Percentiles rank a stretch among this genome's conserved stretches.
Conservation (phyloP, 2,888 invertebrate species). For the Tricholauxania praeusta region DNA sequence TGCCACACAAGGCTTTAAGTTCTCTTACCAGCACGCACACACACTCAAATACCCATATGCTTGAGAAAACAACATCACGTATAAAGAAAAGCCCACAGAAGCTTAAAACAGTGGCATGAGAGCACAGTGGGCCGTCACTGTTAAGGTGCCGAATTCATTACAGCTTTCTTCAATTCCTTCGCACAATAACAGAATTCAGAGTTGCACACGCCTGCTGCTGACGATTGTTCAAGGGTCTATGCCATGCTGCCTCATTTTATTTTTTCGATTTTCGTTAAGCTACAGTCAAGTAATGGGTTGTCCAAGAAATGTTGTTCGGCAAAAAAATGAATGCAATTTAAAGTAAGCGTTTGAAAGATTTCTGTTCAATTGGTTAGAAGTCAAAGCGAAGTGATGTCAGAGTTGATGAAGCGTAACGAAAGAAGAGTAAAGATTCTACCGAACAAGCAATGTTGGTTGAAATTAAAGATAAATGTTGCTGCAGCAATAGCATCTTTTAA, state of each 20-base stretch:
- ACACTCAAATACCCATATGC: slow-evolving; percentile 5
- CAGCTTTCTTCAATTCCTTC: not conserved
- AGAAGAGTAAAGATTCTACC: not conserved
- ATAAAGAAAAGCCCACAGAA: slow-evolving; percentile 7
- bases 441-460: not conserved
- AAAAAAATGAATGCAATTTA: slow-evolving; percentile 32
- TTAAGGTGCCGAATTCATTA: slow-evolving; percentile 5
- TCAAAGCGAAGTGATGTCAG: not conserved
- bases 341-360: slow-evolving; percentile 27
- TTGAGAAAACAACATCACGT: not conserved
- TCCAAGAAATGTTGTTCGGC: not conserved
- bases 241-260: no score
- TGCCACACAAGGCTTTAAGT: not conserved
- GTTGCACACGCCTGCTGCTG: no score
- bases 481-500: no score
- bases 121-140: not conserved
- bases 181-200: no score
- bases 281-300: no score
- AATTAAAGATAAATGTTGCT: no score
- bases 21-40: not conserved
- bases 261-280: no score
- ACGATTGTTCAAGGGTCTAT: no score
- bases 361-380: not conserved
- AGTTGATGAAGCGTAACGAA: not conserved
- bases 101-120: not conserved